A percentile compares a stretch with the other conserved stretches of the same genome.
Evolutionary conservation across 2,797 vertebrate species (phyloP).

Genomic region (Acomys russatus): DNA sequence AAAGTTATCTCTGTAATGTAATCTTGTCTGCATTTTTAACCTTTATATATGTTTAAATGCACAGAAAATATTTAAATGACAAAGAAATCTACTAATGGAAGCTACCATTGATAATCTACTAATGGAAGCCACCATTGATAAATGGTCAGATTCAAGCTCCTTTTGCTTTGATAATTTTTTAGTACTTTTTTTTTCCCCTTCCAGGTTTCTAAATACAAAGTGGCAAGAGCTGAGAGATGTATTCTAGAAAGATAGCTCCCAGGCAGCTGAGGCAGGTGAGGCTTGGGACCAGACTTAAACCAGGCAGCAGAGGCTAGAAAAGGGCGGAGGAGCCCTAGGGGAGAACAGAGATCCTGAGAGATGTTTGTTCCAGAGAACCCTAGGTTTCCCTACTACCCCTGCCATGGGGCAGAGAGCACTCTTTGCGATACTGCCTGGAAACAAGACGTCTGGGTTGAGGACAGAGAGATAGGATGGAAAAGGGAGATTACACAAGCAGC

Average conservation of each 20-base stretch:
- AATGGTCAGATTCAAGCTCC: background rate
- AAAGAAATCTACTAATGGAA: background rate
- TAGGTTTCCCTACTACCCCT: too few relatives aligned
- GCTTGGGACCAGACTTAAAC: background rate
- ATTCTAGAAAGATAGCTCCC: background rate
- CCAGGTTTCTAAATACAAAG: constrained; percentile 19
- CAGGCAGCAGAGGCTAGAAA: background rate
- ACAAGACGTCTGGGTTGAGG: background rate
- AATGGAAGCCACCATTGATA: background rate
- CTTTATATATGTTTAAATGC: background rate
- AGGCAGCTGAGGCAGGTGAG: background rate
- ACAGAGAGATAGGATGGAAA: background rate
- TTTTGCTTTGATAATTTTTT: background rate
- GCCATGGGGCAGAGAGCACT: background rate
- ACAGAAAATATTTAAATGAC: background rate
- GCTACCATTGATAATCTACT: background rate
- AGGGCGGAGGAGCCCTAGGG: background rate
- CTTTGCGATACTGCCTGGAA: background rate
- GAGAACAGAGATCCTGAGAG: background rate
- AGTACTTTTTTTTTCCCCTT: background rate
- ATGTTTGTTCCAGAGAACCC: background rate
- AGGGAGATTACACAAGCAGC: background rate
- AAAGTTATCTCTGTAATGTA: background rate
- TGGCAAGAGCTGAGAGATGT: background rate
- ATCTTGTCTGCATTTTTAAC: background rate